Base-by-base conservation (phyloP, 2,113 vertebrate genomes). In the Sorex araneus region DNA sequence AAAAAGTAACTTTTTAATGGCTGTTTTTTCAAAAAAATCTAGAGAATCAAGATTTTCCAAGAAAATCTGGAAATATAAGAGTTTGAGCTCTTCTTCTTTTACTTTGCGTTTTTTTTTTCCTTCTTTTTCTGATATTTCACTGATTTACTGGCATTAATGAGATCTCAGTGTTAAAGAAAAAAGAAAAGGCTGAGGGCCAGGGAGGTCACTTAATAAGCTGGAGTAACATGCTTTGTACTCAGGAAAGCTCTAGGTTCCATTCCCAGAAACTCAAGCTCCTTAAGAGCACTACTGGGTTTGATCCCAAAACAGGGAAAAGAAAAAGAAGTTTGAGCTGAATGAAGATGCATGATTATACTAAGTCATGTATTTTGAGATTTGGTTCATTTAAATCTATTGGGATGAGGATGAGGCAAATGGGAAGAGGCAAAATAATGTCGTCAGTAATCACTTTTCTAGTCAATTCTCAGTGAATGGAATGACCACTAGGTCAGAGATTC, bases 401-500 rank as follows among this genome's bases (percentile, higher is more conserved):
- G 57, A 8, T 60, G 57, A 23, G 18, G 57, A 16, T 19, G 18
- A 21, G 57, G 21, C 18, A 60, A 54, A 54, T 54, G 54, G 4
- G 13, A 54, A 54, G 47, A 19, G 80, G 36, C 84, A 87, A 50
- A 71, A 60, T 57, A 30, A 64, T 47, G n/a, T 57, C 36, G 86
- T 63, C 19, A 36, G 0, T 83, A 36, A 80, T 90, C 73, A 40
- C 28, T 89, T 93, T 87, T 70, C 43, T 21, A 89, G 18, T 34
- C 40, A 75, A 9, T 69, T 83, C 12, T 32, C n/a, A 82, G 67
- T 77, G 81, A 71, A 32, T 30, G 43, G 36, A 90, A 86, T 85
- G 54, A 76, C n/a, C 25, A 71, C n/a, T 19, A 28, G 43, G 71
- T 92, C 25, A 81, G 77, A 87, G 66, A 79, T 89, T 76, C 34